A percentile compares a stretch with the other conserved stretches of the same genome.
phyloP scores from a whole-genome alignment of 2,113 vertebrate genomes.

The Solea solea region DNA sequence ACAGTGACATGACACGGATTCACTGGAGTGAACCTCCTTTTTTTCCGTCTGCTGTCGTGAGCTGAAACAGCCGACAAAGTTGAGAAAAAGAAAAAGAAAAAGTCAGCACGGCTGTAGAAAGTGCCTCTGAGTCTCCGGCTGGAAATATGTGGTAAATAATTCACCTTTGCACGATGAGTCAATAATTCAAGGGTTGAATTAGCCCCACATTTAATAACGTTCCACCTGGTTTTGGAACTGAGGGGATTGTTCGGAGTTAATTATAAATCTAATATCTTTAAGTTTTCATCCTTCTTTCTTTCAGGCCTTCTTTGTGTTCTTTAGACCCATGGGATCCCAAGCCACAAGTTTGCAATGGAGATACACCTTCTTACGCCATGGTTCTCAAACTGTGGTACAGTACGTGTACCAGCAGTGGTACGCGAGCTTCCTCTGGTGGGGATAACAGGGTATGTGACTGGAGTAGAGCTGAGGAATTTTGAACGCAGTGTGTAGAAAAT shows the following conservation, averaged over 20 bases:
- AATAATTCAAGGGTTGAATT: conserved; percentile 75
- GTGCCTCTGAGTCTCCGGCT: conserved; percentile 6
- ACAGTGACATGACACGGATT: conserved; percentile 54
- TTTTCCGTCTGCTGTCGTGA: conserved; percentile 38
- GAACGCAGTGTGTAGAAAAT: no score
- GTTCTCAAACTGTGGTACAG: conserved; percentile 23
- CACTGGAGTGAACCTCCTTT: conserved; percentile 47
- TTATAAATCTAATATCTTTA: no score
- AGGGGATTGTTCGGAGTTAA: background rate
- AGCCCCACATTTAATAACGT: conserved; percentile 38
- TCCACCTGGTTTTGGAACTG: conserved; percentile 18
- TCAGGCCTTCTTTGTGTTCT: conserved; percentile 78
- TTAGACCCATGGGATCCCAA: conserved; percentile 72
- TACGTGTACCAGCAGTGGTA: no score
- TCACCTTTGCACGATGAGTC: conserved; percentile 58
- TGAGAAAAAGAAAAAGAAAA: conserved; percentile 12
- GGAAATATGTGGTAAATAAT: conserved; percentile 71
- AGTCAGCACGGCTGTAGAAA: no score
- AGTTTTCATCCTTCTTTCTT: no score
- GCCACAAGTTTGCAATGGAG: conserved; percentile 77
- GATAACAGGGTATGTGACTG: no score
- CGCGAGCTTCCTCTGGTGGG: no score
- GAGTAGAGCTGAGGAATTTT: no score
- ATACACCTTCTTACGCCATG: conserved; percentile 74
- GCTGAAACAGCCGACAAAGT: conserved; percentile 26